Evolutionary conservation across 2,888 invertebrate species (phyloP).

Genomic region (Trimorus sp.): DNA sequence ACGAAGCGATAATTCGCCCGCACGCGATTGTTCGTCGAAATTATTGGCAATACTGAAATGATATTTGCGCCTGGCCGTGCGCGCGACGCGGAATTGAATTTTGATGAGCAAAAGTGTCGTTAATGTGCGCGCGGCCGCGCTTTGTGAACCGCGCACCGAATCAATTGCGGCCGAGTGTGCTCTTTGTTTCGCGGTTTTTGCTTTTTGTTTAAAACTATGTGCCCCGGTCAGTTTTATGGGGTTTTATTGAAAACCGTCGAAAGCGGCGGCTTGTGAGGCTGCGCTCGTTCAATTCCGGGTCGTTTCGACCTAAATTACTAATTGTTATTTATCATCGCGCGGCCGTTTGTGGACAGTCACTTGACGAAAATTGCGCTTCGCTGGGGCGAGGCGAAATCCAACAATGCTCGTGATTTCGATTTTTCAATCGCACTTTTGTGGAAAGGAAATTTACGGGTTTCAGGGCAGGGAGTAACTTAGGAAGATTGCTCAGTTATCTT

Average conservation of each 20-base stretch:
- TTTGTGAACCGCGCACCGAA: conserved; percentile 24
- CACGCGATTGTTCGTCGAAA: conserved; percentile 31
- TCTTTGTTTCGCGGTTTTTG: conserved; percentile 41
- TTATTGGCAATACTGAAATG: conserved; percentile 47
- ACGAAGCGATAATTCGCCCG: conserved; percentile 13
- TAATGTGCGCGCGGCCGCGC: conserved; percentile 21
- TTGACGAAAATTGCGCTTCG: no score
- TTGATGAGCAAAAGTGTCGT: conserved; percentile 55
- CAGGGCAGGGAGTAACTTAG: no score
- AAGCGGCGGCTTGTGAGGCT: not conserved
- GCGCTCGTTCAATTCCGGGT: conserved; percentile 7
- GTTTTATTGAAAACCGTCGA: conserved; percentile 23
- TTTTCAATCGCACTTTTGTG: no score
- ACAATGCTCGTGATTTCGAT: no score
- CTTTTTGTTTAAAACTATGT: conserved; percentile 33
- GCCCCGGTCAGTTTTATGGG: conserved; percentile 29
- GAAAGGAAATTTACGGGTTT: no score
- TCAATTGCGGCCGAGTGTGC: conserved; percentile 33
- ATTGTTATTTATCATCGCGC: conserved; percentile 8
- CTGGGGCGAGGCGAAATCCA: no score
- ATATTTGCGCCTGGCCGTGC: conserved; percentile 27
- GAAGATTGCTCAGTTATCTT: no score
- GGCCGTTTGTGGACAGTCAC: no score
- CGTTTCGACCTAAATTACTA: conserved; percentile 14
- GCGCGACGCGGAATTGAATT: conserved; percentile 48